These are phyloP conservation scores for Xestia rhomboidea DNA, from an alignment of 2,888 invertebrate species.

Conservation along the genomic window DNA sequence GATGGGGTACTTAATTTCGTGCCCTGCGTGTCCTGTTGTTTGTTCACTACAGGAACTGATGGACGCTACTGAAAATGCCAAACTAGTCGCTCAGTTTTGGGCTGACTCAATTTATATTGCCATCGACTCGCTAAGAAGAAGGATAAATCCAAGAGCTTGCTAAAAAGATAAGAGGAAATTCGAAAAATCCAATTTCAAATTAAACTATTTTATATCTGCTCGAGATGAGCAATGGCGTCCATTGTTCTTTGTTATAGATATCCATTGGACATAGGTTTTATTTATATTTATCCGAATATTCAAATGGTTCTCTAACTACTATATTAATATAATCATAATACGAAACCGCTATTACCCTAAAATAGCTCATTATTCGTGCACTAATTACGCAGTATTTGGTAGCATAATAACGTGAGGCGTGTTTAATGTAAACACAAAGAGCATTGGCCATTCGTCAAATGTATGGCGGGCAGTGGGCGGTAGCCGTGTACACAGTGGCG, in stretches of 20 bases:
- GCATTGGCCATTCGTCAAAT: constrained; percentile 18
- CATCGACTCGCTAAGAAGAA: background rate
- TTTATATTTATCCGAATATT: background rate
- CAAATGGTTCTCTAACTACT: background rate
- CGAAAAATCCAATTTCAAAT: background rate
- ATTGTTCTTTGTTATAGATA: background rate
- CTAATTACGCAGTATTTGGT: constrained; percentile 35
- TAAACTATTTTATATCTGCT: too few species aligned
- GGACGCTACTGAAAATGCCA: too few species aligned
- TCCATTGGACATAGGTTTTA: background rate
- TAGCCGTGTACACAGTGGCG: background rate
- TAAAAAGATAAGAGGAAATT: background rate
- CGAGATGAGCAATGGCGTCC: background rate
- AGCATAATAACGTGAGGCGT: constrained; percentile 25
- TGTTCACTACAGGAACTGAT: too few species aligned
- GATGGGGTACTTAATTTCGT: too few species aligned
- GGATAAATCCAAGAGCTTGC: background rate
- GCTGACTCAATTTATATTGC: too few species aligned
- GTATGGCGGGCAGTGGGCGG: background rate
- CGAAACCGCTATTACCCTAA: constrained; percentile 12
- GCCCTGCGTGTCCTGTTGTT: too few species aligned
- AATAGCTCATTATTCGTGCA: constrained; percentile 22
- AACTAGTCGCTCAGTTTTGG: too few species aligned
- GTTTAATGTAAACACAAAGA: constrained; percentile 33
- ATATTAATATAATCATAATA: background rate